Conservation (phyloP, 2,113 vertebrate genomes). For the Dicrurus megarhynchus region DNA sequence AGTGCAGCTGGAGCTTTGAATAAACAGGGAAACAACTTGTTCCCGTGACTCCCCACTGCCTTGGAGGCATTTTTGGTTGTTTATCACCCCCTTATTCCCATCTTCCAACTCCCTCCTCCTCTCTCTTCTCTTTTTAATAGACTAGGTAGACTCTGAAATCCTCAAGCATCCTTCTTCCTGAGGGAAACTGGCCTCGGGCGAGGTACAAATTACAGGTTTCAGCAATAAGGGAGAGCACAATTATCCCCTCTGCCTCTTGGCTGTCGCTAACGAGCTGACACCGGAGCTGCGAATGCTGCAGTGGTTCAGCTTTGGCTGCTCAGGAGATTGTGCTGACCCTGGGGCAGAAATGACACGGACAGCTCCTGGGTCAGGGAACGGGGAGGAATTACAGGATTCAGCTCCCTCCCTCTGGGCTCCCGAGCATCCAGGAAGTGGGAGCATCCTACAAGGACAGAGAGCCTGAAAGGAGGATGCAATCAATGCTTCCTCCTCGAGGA, state of each 20-base stretch:
- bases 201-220: conserved; percentile 11
- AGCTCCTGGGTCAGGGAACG: fast-evolving
- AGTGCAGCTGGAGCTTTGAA: background rate
- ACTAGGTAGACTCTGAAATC: background rate
- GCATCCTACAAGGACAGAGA: fast-evolving
- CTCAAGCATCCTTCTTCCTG: background rate
- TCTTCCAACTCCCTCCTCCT: background rate
- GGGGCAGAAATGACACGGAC: background rate
- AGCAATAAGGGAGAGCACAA: background rate
- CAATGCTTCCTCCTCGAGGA: background rate
- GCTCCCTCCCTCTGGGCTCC: background rate
- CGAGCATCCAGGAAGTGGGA: background rate
- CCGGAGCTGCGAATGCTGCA: background rate
- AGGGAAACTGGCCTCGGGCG: background rate
- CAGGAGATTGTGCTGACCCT: background rate
- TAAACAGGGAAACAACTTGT: background rate
- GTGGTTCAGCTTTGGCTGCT: background rate
- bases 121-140: background rate
- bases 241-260: background rate
- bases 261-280: background rate
- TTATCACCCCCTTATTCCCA: background rate
- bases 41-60: background rate
- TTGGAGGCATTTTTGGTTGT: background rate
- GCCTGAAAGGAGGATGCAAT: background rate
- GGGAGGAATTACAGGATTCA: background rate